Conservation (phyloP, 2,113 vertebrate species). For the Carassius carassius region DNA sequence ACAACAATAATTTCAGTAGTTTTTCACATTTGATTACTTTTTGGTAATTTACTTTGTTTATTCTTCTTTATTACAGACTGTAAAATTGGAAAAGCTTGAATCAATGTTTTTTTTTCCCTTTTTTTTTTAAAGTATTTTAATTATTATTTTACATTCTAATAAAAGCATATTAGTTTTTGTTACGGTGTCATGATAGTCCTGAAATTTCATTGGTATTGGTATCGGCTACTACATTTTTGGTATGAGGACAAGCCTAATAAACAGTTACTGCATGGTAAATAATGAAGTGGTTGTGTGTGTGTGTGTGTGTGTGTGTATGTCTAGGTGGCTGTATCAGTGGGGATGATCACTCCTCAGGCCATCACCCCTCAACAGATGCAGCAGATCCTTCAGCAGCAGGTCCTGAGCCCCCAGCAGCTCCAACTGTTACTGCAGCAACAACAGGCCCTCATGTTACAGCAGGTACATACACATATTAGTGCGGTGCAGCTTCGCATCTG, state of each 20-base stretch:
- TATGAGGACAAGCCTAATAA: background rate
- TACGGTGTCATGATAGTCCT: background rate
- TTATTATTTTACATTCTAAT: background rate
- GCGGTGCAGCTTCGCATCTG: background rate
- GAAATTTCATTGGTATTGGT: background rate
- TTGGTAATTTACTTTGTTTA: background rate
- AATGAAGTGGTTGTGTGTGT: conserved; percentile 3
- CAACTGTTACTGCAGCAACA: conserved; percentile 77
- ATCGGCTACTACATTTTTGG: background rate
- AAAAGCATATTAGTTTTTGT: background rate
- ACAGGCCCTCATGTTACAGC: conserved; percentile 79
- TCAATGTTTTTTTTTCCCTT: background rate
- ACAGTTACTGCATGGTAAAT: background rate
- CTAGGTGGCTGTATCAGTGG: conserved; percentile 67
- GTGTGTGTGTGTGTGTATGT: conserved; percentile 34
- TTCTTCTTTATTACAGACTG: background rate
- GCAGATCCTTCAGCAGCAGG: conserved; percentile 67
- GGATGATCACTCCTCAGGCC: conserved; percentile 77
- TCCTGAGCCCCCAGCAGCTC: conserved; percentile 77
- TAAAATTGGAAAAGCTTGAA: background rate
- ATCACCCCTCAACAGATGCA: conserved; percentile 74
- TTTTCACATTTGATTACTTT: background rate
- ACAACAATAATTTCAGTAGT: background rate
- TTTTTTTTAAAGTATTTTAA: background rate
- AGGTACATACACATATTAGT: conserved; percentile 60